Evolutionary conservation across 2,797 vertebrate species (phyloP).

Genomic region (Hydrolagus colliei): DNA sequence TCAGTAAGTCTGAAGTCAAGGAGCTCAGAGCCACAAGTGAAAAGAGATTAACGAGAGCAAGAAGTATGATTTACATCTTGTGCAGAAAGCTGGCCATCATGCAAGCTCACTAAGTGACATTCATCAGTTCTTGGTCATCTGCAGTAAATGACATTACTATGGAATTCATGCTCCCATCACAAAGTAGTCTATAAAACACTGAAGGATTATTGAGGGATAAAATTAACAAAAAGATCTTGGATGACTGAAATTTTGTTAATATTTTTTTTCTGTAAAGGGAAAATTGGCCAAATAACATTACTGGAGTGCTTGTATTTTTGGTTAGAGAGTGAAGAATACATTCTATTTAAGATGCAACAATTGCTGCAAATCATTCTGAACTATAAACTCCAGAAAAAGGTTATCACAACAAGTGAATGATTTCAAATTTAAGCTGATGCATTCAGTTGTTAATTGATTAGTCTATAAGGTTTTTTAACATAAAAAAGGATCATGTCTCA

Average conservation of each 20-base stretch:
- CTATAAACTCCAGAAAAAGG: neutral
- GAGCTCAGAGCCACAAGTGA: too few species aligned
- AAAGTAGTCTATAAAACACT: neutral
- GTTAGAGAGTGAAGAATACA: neutral
- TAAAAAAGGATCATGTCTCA: too few species aligned
- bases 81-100: too few species aligned
- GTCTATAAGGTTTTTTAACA: too few species aligned
- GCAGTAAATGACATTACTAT: neutral
- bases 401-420: too few species aligned
- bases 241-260: constrained; percentile 2
- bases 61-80: too few species aligned
- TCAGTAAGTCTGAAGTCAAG: too few species aligned
- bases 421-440: too few species aligned
- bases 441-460: too few species aligned
- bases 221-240: neutral
- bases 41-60: too few species aligned
- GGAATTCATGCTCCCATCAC: neutral
- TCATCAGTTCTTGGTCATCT: neutral
- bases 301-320: neutral
- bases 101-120: neutral
- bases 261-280: neutral
- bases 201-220: neutral
- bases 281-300: neutral
- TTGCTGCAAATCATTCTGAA: neutral
- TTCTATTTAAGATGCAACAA: neutral